Evolutionary conservation across 1,140 invertebrate genomes (phyloP).

Genomic region (Anoplophora glabripennis): DNA sequence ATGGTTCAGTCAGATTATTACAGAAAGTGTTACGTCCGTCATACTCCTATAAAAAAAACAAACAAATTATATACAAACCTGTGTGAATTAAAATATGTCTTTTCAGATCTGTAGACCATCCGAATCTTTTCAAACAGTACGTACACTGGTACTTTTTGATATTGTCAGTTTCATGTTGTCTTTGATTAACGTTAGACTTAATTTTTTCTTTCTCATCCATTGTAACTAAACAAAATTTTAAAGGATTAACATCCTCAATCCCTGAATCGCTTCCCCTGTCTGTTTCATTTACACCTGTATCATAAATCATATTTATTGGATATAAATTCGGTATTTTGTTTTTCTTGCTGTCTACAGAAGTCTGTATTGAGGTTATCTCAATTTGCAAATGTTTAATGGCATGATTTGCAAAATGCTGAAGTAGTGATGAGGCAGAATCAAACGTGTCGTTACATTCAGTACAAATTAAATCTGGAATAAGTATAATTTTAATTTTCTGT

Average conservation of each 20-base stretch:
- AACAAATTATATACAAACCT: not conserved
- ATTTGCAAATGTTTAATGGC: constrained; percentile 11
- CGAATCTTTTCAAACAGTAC: constrained; percentile 23
- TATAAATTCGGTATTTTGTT: constrained; percentile 21
- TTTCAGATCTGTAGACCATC: constrained; percentile 24
- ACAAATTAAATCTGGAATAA: constrained; percentile 24
- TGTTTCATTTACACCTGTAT: not conserved
- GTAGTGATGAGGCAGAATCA: constrained; percentile 15
- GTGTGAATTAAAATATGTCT: constrained; percentile 25
- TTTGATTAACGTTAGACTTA: not conserved
- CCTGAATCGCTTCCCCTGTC: constrained; percentile 15
- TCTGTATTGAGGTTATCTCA: not conserved
- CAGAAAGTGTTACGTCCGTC: too few relatives aligned
- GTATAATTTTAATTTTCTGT: not conserved
- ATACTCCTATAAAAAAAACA: not conserved
- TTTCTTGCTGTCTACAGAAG: not conserved
- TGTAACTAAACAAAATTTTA: constrained; percentile 21
- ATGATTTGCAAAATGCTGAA: constrained; percentile 25
- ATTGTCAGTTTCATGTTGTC: constrained; percentile 3
- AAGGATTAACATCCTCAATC: constrained; percentile 20
- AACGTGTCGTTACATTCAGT: constrained; percentile 20
- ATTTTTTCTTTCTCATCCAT: constrained; percentile 14
- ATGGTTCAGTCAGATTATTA: too few relatives aligned
- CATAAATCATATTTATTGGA: constrained; percentile 2
- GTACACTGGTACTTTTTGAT: constrained; percentile 18